Evolutionary conservation across 2,797 vertebrate species (phyloP).

Genomic region (Crenuchus spilurus): DNA sequence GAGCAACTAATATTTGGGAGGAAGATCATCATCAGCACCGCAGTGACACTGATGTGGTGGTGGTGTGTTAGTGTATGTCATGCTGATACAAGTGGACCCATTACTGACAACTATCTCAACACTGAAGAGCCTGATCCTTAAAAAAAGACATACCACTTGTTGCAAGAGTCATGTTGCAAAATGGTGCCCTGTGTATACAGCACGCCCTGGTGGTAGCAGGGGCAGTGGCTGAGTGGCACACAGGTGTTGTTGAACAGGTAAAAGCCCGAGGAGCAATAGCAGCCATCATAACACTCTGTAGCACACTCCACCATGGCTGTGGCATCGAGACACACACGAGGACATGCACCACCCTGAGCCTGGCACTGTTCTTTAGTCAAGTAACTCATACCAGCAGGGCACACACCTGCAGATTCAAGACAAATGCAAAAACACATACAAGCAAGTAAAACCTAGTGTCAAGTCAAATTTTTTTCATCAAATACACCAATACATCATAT

Average conservation of each 20-base stretch:
- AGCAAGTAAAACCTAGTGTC: too few species aligned
- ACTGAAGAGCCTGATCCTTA: too few species aligned
- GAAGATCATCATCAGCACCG: too few species aligned
- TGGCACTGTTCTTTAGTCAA: constrained; percentile 76
- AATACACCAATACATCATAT: too few species aligned
- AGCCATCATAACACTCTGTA: constrained; percentile 80
- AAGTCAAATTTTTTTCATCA: too few species aligned
- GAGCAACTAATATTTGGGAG: too few species aligned
- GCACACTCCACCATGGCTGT: constrained; percentile 79
- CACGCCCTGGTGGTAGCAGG: constrained; percentile 80
- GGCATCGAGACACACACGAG: constrained; percentile 82
- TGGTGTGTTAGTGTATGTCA: too few species aligned
- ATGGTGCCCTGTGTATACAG: constrained; percentile 65
- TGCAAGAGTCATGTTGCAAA: constrained; percentile 75
- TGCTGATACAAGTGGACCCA: too few species aligned
- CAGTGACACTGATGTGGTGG: too few species aligned
- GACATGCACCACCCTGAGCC: constrained; percentile 77
- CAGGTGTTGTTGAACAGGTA: constrained; percentile 84
- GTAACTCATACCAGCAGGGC: constrained; percentile 79
- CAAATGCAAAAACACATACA: not conserved
- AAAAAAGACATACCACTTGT: constrained; percentile 83
- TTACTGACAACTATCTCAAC: not conserved
- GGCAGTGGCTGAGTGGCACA: constrained; percentile 73
- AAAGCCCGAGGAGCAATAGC: constrained; percentile 80
- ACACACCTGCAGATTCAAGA: constrained; percentile 69